Conservation (phyloP, 2,888 invertebrate genomes). For the Drosophila vallismaia region DNA sequence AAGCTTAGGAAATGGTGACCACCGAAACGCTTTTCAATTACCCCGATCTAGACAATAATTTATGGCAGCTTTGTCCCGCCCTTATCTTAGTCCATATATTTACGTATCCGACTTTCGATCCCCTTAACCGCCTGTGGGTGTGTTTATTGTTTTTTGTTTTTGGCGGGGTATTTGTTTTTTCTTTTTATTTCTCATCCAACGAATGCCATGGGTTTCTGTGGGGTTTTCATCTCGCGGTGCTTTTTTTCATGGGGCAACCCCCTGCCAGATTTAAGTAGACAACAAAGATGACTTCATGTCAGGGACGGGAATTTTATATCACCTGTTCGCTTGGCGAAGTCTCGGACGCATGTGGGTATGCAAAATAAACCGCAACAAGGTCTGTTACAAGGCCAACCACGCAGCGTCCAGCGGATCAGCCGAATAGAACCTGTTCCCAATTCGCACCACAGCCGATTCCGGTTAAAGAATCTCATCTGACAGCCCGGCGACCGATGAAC, state of each 20-base stretch:
- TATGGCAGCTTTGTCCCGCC: slow-evolving; percentile 9
- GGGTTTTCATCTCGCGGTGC: slow-evolving; percentile 11
- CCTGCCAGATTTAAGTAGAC: slow-evolving; percentile 3
- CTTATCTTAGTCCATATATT: slow-evolving; percentile 25
- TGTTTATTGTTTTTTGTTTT: neutral
- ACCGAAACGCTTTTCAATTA: slow-evolving; percentile 14
- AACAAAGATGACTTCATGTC: slow-evolving; percentile 39
- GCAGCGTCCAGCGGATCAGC: slow-evolving; percentile 32
- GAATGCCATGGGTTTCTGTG: neutral
- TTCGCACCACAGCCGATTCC: slow-evolving; percentile 60
- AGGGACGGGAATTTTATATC: slow-evolving; percentile 23
- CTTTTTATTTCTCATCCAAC: slow-evolving; percentile 1
- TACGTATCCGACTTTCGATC: slow-evolving; percentile 21
- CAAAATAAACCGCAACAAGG: slow-evolving; percentile 47
- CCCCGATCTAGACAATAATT: slow-evolving; percentile 19
- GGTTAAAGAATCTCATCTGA: slow-evolving; percentile 51
- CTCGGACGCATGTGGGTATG: slow-evolving; percentile 8
- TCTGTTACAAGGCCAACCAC: slow-evolving; percentile 65
- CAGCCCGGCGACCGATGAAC: slow-evolving; percentile 1
- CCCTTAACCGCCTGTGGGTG: slow-evolving; percentile 8
- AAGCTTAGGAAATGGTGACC: slow-evolving; percentile 1
- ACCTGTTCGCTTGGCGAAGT: slow-evolving; percentile 11
- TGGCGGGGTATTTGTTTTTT: neutral
- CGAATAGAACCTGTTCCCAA: slow-evolving; percentile 65
- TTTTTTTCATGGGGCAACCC: slow-evolving; percentile 43